Conservation (phyloP, 2,797 vertebrate species). For the Serranus cabrilla region DNA sequence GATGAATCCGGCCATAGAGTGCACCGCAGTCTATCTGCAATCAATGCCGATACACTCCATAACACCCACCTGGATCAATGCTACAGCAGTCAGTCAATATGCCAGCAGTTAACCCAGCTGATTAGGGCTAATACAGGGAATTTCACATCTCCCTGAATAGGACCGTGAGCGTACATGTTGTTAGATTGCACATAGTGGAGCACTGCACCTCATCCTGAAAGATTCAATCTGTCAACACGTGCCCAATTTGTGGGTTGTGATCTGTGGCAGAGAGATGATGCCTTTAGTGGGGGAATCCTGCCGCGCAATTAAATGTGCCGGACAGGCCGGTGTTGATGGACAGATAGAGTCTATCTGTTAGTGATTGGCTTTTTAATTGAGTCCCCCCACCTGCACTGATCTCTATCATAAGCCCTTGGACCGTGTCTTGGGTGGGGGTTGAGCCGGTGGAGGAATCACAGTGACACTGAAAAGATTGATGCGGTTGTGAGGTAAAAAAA, state of each 20-base stretch:
- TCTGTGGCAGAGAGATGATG: constrained; percentile 71
- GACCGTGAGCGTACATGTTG: constrained; percentile 23
- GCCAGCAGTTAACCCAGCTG: constrained; percentile 77
- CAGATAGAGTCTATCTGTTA: constrained; percentile 77
- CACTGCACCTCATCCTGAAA: constrained; percentile 45
- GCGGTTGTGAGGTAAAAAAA: background rate
- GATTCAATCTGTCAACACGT: constrained; percentile 73
- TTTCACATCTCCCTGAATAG: constrained; percentile 48
- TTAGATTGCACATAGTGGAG: constrained; percentile 28
- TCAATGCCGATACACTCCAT: constrained; percentile 73
- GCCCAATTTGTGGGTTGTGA: constrained; percentile 65
- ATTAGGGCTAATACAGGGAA: constrained; percentile 69
- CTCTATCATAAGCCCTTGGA: constrained; percentile 77
- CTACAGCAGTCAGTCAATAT: constrained; percentile 74
- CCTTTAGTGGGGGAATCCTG: constrained; percentile 71
- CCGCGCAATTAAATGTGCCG: constrained; percentile 73
- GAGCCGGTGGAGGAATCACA: constrained; percentile 40
- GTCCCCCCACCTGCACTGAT: constrained; percentile 79
- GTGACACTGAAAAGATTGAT: constrained; percentile 20
- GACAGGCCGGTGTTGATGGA: constrained; percentile 75
- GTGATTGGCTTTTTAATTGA: constrained; percentile 87
- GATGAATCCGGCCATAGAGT: constrained; percentile 32
- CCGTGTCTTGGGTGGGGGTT: constrained; percentile 59
- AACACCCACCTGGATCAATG: constrained; percentile 73
- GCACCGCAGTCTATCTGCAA: constrained; percentile 60